Percentiles rank a stretch among this genome's conserved stretches.
phyloP scores from a whole-genome alignment of 2,888 invertebrate genomes.

The Trissoscelio sp. region DNA sequence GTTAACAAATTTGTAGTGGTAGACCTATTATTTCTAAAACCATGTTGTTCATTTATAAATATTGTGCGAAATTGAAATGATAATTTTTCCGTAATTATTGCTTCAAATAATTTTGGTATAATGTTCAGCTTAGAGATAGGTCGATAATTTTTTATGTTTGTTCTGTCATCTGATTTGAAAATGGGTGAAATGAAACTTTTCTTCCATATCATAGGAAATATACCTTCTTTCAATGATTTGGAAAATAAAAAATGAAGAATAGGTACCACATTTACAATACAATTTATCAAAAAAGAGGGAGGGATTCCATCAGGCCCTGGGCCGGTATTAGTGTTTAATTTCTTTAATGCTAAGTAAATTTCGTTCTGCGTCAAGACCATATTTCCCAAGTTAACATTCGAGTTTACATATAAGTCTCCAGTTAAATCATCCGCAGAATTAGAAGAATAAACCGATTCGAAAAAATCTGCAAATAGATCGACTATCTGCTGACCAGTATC shows the following conservation, averaged over 20 bases:
- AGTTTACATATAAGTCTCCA: neutral
- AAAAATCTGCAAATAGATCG: conserved; percentile 9
- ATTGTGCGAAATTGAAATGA: neutral
- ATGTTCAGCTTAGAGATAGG: neutral
- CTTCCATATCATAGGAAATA: neutral
- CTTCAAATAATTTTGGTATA: conserved; percentile 16
- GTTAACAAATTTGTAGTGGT: conserved; percentile 1
- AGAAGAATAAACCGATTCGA: neutral
- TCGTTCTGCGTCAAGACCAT: neutral
- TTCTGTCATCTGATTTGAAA: neutral
- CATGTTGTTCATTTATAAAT: conserved; percentile 27
- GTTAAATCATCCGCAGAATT: neutral
- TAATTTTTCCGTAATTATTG: neutral
- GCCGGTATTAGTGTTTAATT: neutral
- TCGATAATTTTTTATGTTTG: conserved; percentile 6
- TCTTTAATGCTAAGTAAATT: neutral
- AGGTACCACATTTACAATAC: neutral
- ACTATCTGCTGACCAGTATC: neutral
- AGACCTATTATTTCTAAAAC: conserved; percentile 9
- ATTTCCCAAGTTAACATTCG: neutral
- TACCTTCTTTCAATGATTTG: conserved; percentile 7
- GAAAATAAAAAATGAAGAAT: conserved; percentile 1
- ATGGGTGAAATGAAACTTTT: neutral
- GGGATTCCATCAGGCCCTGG: conserved; percentile 6
- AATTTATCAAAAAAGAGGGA: neutral